Conservation (phyloP, 2,888 invertebrate species). For the Eupithecia subfuscata region DNA sequence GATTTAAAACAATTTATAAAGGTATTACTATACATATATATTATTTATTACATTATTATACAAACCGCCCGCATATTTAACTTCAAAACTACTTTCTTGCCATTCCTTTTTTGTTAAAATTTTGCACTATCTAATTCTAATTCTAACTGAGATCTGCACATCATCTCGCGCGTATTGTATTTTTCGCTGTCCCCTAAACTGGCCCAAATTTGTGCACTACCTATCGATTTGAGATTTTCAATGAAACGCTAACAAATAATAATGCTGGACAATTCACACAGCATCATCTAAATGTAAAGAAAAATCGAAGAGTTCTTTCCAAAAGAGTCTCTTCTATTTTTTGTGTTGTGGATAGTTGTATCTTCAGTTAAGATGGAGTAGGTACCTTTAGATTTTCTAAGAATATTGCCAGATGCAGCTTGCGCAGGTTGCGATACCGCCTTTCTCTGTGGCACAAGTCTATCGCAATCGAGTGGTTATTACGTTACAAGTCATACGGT, state of each 20-base stretch:
- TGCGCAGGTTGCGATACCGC: slow-evolving; percentile 21
- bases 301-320: neutral
- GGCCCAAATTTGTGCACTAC: neutral
- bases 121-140: too few species aligned
- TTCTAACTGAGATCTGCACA: too few species aligned
- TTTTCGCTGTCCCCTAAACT: too few species aligned
- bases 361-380: neutral
- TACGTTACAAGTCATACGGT: slow-evolving; percentile 44
- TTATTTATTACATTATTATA: too few species aligned
- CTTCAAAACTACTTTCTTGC: too few species aligned
- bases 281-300: neutral
- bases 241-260: too few species aligned
- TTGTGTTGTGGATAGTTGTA: too few species aligned
- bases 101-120: neutral
- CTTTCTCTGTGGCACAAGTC: slow-evolving; percentile 40
- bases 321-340: neutral
- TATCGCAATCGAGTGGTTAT: slow-evolving; percentile 36
- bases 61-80: too few species aligned
- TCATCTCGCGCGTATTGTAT: too few species aligned
- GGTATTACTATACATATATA: too few species aligned
- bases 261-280: too few species aligned
- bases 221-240: neutral
- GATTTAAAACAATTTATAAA: too few species aligned
- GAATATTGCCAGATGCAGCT: slow-evolving; percentile 4
- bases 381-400: neutral